These are phyloP conservation scores for Girardinus metallicus DNA, from an alignment of 2,797 vertebrate genomes.

Conservation along the genomic window DNA sequence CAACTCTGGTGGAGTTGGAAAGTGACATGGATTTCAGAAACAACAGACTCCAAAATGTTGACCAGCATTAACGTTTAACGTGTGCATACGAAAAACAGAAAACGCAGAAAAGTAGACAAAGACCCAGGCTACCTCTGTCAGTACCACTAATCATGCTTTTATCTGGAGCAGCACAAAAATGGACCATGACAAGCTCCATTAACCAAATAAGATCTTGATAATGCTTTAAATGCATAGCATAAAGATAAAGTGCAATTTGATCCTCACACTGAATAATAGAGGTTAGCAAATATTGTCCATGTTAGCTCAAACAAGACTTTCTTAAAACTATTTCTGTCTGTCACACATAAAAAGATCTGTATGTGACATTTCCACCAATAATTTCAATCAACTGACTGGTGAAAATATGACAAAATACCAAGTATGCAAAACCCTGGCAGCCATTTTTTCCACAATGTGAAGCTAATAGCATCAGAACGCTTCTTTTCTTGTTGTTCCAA, in stretches of 20 bases:
- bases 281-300: slow-evolving; percentile 13
- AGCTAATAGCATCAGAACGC: slow-evolving; percentile 17
- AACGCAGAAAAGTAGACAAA: slow-evolving; percentile 41
- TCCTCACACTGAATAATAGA: background rate
- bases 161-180: slow-evolving; percentile 63
- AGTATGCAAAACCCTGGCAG: slow-evolving; percentile 19
- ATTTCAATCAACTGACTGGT: slow-evolving; percentile 1
- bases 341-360: background rate
- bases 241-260: slow-evolving; percentile 14
- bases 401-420: slow-evolving; percentile 16
- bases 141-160: slow-evolving; percentile 73
- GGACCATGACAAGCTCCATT: slow-evolving; percentile 45
- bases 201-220: slow-evolving; percentile 28
- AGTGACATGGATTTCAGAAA: slow-evolving; percentile 11
- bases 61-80: background rate
- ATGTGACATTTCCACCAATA: slow-evolving; percentile 10
- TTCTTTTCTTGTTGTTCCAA: slow-evolving; percentile 20
- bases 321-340: background rate
- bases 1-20: background rate
- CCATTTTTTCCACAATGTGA: background rate
- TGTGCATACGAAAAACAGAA: slow-evolving; percentile 14
- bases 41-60: slow-evolving; percentile 1
- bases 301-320: background rate
- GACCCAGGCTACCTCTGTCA: slow-evolving; percentile 70
- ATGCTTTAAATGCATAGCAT: background rate